These are phyloP conservation scores for Spilarctia lutea DNA, from an alignment of 2,888 invertebrate species.

Conservation along the genomic window DNA sequence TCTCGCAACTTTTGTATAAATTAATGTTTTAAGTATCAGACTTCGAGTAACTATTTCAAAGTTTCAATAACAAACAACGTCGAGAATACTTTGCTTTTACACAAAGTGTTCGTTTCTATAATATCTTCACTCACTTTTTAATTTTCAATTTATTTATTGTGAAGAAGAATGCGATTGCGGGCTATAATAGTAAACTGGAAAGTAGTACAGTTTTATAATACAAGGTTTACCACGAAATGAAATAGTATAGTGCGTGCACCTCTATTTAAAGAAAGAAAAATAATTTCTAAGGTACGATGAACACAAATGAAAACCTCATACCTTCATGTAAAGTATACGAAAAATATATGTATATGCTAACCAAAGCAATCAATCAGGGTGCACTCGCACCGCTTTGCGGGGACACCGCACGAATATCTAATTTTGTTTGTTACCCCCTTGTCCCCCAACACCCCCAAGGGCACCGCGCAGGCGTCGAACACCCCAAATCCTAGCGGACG, in stretches of 20 bases:
- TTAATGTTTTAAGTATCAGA: constrained; percentile 52
- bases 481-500: constrained; percentile 85
- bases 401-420: constrained; percentile 85
- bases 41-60: constrained; percentile 51
- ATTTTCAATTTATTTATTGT: constrained; percentile 48
- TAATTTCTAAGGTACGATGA: constrained; percentile 16
- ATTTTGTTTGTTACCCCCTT: constrained; percentile 80
- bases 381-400: constrained; percentile 78
- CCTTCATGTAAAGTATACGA: constrained; percentile 32
- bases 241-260: not conserved
- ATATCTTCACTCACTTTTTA: constrained; percentile 44
- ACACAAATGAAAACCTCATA: constrained; percentile 20
- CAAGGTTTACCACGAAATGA: not conserved
- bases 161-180: constrained; percentile 34
- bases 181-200: not conserved
- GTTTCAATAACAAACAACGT: constrained; percentile 48
- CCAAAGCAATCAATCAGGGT: constrained; percentile 80
- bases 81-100: constrained; percentile 46
- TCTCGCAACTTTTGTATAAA: constrained; percentile 52
- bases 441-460: constrained; percentile 46
- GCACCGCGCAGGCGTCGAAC: constrained; percentile 78
- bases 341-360: constrained; percentile 52
- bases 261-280: not conserved
- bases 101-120: constrained; percentile 47
- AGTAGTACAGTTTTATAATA: not conserved